Evolutionary conservation across 2,888 invertebrate genomes (phyloP).

Genomic region (Luperina nickerlii): DNA sequence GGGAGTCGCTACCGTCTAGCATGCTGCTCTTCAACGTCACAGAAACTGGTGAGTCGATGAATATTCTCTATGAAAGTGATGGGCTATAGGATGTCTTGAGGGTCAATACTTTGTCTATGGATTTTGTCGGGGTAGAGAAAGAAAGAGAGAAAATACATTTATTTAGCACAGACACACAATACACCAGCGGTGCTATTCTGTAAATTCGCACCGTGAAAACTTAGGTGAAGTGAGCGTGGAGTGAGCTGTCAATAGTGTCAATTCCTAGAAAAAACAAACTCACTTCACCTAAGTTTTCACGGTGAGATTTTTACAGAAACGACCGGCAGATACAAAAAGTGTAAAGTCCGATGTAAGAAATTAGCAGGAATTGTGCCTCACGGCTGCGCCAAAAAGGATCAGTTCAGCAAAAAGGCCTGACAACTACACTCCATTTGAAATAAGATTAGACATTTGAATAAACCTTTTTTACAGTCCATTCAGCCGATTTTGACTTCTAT

Average conservation of each 20-base stretch:
- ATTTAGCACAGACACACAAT: not conserved
- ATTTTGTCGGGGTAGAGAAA: not conserved
- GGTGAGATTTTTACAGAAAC: too few relatives aligned
- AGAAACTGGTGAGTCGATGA: slow-evolving; percentile 85
- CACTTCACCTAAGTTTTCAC: too few relatives aligned
- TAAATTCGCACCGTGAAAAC: too few relatives aligned
- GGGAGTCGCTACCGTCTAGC: slow-evolving; percentile 95
- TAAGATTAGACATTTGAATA: too few relatives aligned
- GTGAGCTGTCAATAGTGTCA: too few relatives aligned
- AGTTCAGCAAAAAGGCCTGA: too few relatives aligned
- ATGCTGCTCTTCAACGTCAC: slow-evolving; percentile 94
- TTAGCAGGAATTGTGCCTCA: not conserved
- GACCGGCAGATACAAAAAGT: too few relatives aligned
- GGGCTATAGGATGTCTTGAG: not conserved
- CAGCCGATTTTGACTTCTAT: too few relatives aligned
- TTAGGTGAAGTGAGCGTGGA: too few relatives aligned
- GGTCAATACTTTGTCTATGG: not conserved
- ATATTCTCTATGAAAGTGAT: not conserved
- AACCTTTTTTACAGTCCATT: too few relatives aligned
- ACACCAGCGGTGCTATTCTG: not conserved
- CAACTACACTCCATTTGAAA: too few relatives aligned
- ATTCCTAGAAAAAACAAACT: too few relatives aligned
- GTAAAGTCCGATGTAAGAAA: not conserved
- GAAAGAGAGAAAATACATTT: not conserved
- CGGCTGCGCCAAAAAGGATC: not conserved